phyloP scores from a whole-genome alignment of 2,113 vertebrate genomes.

The Petroica traversi region DNA sequence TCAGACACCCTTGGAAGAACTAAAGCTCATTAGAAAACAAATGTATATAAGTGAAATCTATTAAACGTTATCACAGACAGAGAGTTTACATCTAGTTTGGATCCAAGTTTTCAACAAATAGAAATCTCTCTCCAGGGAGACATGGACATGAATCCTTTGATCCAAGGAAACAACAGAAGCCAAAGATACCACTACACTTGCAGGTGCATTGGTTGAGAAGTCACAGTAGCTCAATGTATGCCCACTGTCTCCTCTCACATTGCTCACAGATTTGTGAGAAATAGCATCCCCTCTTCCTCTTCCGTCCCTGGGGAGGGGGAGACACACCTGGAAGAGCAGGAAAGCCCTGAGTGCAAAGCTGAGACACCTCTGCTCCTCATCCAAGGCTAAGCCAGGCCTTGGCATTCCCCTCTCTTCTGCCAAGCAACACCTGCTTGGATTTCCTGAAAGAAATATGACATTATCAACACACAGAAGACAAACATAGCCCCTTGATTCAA shows the following conservation, averaged over 20 bases:
- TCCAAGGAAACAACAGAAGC: background rate
- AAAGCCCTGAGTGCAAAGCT: background rate
- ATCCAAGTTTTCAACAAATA: background rate
- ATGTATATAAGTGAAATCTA: background rate
- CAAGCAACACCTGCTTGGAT: background rate
- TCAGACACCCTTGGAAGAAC: background rate
- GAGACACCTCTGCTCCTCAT: rapidly evolving
- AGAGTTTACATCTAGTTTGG: background rate
- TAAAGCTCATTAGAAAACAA: background rate
- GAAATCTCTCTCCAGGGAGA: background rate
- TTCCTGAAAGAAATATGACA: background rate
- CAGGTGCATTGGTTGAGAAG: background rate
- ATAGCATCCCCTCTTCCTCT: rapidly evolving
- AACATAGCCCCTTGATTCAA: background rate
- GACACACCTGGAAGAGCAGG: background rate
- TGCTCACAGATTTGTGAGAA: background rate
- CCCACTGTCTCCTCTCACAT: rapidly evolving
- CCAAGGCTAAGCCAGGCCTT: background rate
- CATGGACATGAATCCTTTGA: background rate
- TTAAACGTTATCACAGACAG: background rate
- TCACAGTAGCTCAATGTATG: rapidly evolving
- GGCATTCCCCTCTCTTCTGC: background rate
- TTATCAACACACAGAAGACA: background rate
- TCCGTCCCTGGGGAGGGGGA: background rate
- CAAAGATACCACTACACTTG: background rate